These are phyloP conservation scores for Oxygymnocypris stewartii DNA, from an alignment of 2,113 vertebrate species.

Conservation along the genomic window DNA sequence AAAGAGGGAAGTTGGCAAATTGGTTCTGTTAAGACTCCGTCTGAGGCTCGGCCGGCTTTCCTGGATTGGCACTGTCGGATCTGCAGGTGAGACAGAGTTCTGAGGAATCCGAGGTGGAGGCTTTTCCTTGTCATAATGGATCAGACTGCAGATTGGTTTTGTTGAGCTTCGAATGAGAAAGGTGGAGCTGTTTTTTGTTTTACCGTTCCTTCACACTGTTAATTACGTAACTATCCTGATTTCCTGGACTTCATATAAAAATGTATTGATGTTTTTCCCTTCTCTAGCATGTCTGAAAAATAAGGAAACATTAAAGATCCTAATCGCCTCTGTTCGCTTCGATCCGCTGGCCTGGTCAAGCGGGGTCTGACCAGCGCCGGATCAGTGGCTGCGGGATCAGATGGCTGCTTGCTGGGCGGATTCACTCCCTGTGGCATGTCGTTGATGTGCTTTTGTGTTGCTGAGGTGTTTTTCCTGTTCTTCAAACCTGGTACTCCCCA, in stretches of 20 bases:
- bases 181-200: constrained; percentile 49
- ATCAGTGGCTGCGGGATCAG: no score
- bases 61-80: constrained; percentile 70
- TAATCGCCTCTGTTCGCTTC: no score
- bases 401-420: no score
- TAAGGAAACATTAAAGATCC: constrained; percentile 60
- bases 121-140: constrained; percentile 70
- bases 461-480: no score
- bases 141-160: constrained; percentile 60
- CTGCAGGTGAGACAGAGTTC: constrained; percentile 58
- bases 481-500: no score
- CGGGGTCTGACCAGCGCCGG: no score
- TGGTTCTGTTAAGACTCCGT: constrained; percentile 67
- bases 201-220: neutral
- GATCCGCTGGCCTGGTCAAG: no score
- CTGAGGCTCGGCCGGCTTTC: constrained; percentile 63
- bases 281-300: constrained; percentile 62
- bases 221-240: neutral
- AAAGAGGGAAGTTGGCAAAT: constrained; percentile 47
- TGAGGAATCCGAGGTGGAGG: constrained; percentile 31
- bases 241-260: neutral
- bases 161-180: constrained; percentile 63
- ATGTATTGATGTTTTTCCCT: neutral
- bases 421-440: no score
- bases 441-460: no score